Base-by-base conservation (phyloP, 1,140 invertebrate genomes). In the Pseudachorutes palmiensis region DNA sequence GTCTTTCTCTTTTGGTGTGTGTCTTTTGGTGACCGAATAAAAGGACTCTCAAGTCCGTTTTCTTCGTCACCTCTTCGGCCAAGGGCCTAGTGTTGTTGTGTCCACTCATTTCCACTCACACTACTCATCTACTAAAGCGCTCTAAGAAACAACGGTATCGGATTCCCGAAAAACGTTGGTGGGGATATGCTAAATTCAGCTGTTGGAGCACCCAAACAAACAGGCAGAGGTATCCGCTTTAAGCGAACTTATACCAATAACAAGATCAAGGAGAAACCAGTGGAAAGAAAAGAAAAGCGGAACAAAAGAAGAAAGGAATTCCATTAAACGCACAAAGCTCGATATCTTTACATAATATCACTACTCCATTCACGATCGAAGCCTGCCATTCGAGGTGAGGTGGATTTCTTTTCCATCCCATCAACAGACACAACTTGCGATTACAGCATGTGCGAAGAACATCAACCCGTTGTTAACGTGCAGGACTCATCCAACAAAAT, bases 391-490 rank as follows among this genome's bases (percentile, higher is more conserved):
- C 36, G 36, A 12, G 36, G 36, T 12, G 36, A 45, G 19, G 36
- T 45, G 9, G 36, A 45, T 19, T 45, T 45, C 9, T 45, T 45
- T 19, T 45, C 36, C 19, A 45, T 45, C 19, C 36, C 36, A 45
- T 45, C 36, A 19, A 45, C 36, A 12, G 36, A 45, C 36, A 45
- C 36, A 19, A 45, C 36, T 12, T 45, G 36, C 36, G 36, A 45
- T 45, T 45, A 45, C 19, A 45, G 36, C 36, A 45, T 45, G 36
- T 45, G 19, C 19, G 36, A 58, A 58, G 62, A 66, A 60, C 67
- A 67, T 31, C 65, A 66, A 61, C 65, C 69, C 22, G 14, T 58
- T 24, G 69, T 70, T 3, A 64, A 49, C 33, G 57, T 70, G 19
- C 12, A 29, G 9, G 69, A 67, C 22, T 49, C 12, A 14, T 24